Evolutionary conservation across 2,888 invertebrate species (phyloP), one percentile per base, ranked within the genome.

Genomic region (Dolichomitus sp.): DNA sequence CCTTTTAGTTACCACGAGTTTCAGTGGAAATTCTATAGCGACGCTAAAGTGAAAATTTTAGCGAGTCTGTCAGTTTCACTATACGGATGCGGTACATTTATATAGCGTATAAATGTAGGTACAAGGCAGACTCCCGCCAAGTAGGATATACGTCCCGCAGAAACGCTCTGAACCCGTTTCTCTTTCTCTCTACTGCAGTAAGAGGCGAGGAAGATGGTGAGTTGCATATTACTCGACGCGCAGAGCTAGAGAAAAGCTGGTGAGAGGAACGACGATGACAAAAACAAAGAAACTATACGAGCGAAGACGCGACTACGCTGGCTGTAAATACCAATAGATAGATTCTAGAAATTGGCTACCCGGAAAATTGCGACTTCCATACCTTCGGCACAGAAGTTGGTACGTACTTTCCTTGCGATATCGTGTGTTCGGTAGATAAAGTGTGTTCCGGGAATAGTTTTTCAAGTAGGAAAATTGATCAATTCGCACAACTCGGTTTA

Each of bases 1-100:
- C 9, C 37, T 37, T 37, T 7, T 23, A 23, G 23, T 23, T 23
- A 23, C 37, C 37, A 37, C 37, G 37, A 7, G 37, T 37, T 37
- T 37, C 2, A 6, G 37, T 37, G 37, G 37, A 37, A 37, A 37
- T 37, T 37, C 37, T 37, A 37, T 37, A 42, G 42, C 42, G 42
- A 42, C 42, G 12, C 2, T 45, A 4, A n/a, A 45, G 45, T 6
- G 33, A 17, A 68, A 52, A 52, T 19, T 54, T 40, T 40, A 42
- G 14, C 14, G n/a, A 37, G 54, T 40, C 27, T 30, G 65, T 74
- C 74, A 65, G 63, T 40, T 74, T 65, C 65, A 65, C 33, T 17
- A 33, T 33, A 33, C 37, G 17, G 6, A 30, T 14, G n/a, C 23
- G 37, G 33, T 19, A 61, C 19, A 37, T 59, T 33, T 59, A 9